These are phyloP conservation scores for Nymphalis io DNA, from an alignment of 1,140 invertebrate species.

Conservation along the genomic window DNA sequence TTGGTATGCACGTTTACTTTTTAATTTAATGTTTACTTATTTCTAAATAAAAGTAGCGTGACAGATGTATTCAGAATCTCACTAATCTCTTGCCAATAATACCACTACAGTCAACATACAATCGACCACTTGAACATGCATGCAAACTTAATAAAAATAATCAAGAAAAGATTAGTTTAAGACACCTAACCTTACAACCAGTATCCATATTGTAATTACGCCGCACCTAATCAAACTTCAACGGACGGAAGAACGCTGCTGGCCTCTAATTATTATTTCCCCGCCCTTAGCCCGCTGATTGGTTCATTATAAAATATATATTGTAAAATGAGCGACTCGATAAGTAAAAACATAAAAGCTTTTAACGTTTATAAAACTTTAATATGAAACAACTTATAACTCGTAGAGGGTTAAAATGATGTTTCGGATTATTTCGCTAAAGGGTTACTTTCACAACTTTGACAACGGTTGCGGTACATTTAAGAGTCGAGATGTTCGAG, in stretches of 20 bases:
- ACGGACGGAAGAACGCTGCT: not conserved
- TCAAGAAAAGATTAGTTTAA: not conserved
- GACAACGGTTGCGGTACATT: not conserved
- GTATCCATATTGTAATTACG: conserved; percentile 1
- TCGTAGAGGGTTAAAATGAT: not conserved
- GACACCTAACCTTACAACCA: too few species aligned
- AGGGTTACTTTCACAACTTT: not conserved
- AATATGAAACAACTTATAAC: conserved; percentile 3
- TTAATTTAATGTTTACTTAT: too few species aligned
- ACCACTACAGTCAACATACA: too few species aligned
- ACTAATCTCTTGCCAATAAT: too few species aligned
- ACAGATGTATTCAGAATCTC: too few species aligned
- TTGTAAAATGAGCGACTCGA: not conserved
- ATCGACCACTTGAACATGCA: not conserved
- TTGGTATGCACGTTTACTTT: too few species aligned
- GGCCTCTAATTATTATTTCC: conserved; percentile 13
- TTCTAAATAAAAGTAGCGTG: too few species aligned
- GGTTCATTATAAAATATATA: not conserved
- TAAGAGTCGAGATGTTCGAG: too few species aligned
- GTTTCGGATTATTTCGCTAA: not conserved
- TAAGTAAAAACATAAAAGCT: conserved; percentile 3
- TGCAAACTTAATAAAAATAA: not conserved
- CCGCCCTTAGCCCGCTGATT: not conserved
- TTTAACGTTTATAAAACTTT: not conserved
- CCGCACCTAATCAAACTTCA: conserved; percentile 5